Percentiles rank a stretch among this genome's conserved stretches.
These are phyloP conservation scores for Mimumesa dahlbomi DNA, from an alignment of 2,888 invertebrate species.

Conservation along the genomic window DNA sequence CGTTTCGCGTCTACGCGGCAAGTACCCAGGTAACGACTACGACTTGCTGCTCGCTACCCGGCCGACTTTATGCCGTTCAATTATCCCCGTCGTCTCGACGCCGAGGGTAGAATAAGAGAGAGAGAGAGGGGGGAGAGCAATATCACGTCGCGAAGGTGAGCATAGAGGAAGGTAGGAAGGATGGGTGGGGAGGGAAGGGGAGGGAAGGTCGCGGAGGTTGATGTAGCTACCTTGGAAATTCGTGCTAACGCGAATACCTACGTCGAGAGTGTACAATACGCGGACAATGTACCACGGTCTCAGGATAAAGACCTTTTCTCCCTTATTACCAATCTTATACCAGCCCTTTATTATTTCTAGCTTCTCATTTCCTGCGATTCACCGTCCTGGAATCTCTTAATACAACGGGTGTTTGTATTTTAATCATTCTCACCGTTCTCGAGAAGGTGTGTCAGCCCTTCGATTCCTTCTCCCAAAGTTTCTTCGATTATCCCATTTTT, in stretches of 20 bases:
- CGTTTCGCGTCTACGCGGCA: constrained; percentile 23
- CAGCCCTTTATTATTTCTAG: neutral
- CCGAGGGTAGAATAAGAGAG: constrained; percentile 18
- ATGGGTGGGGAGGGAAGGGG: no score
- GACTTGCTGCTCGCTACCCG: constrained; percentile 43
- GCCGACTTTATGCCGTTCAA: constrained; percentile 55
- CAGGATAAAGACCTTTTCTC: constrained; percentile 11
- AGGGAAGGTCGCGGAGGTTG: no score
- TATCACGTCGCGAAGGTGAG: constrained; percentile 47
- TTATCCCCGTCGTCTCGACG: constrained; percentile 45
- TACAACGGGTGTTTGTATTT: no score
- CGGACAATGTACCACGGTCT: constrained; percentile 10
- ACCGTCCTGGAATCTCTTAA: constrained; percentile 11
- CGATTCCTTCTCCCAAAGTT: no score
- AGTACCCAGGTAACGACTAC: constrained; percentile 44
- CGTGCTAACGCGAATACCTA: constrained; percentile 50
- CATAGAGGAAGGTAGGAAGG: no score
- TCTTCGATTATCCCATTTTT: neutral
- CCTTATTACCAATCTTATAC: no score
- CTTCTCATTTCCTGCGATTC: constrained; percentile 16
- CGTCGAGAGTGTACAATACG: constrained; percentile 16
- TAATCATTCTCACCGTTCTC: neutral
- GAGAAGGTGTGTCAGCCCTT: no score
- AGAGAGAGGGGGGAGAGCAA: no score
- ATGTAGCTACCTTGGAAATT: no score